Evolutionary conservation across 2,888 invertebrate genomes (phyloP).

Genomic region (Cataglyphis altisquamis): DNA sequence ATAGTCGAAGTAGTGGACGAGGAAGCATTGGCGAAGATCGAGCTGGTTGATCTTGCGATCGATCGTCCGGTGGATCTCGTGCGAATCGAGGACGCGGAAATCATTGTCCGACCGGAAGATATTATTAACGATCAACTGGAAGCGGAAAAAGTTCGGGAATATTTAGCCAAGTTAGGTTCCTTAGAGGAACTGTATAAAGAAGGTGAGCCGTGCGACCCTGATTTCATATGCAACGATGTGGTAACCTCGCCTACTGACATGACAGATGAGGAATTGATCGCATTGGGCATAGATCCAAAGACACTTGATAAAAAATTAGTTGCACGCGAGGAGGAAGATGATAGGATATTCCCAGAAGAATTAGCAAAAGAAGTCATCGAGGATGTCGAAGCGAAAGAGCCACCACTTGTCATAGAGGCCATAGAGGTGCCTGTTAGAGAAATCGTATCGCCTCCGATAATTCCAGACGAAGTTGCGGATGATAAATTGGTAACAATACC

Average conservation of each 20-base stretch:
- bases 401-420: not conserved
- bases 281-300: slow-evolving; percentile 4
- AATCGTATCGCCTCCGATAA: not conserved
- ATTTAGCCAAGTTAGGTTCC: slow-evolving; percentile 56
- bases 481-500: slow-evolving; percentile 20
- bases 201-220: slow-evolving; percentile 61
- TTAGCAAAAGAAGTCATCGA: not conserved
- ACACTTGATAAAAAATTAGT: not conserved
- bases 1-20: slow-evolving; percentile 16
- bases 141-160: slow-evolving; percentile 34
- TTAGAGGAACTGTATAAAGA: slow-evolving; percentile 61
- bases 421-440: not conserved
- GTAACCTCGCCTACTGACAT: slow-evolving; percentile 62
- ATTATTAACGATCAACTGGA: slow-evolving; percentile 13
- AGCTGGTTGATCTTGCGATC: slow-evolving; percentile 26
- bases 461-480: not conserved
- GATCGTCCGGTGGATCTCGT: slow-evolving; percentile 38
- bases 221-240: slow-evolving; percentile 68
- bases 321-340: not conserved
- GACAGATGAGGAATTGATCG: slow-evolving; percentile 60
- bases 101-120: slow-evolving; percentile 52
- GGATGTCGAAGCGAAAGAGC: not conserved
- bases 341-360: slow-evolving; percentile 19
- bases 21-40: not conserved
- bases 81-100: slow-evolving; percentile 1